Conservation (phyloP, 2,113 vertebrate species). For the Sebastes fasciatus region DNA sequence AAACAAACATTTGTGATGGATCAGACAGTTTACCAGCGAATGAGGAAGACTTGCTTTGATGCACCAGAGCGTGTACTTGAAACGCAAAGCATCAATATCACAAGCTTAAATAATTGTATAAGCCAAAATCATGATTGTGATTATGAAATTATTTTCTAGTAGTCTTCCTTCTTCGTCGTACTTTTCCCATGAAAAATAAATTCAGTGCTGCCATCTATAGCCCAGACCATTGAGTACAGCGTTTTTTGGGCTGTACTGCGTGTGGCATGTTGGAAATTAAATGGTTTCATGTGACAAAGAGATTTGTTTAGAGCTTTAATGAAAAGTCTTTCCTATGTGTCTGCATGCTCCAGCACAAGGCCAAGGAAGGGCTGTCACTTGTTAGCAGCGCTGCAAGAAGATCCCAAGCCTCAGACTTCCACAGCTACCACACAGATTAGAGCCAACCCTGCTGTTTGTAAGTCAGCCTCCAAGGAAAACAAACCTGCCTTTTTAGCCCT, state of each 20-base stretch:
- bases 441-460: constrained; percentile 68
- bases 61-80: neutral
- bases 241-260: neutral
- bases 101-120: rapidly evolving
- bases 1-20: neutral
- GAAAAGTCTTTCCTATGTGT: constrained; percentile 36
- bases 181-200: neutral
- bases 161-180: too few relatives aligned
- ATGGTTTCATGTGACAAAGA: constrained; percentile 30
- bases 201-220: constrained; percentile 14
- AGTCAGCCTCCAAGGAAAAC: constrained; percentile 74
- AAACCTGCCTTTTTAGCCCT: constrained; percentile 70
- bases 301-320: constrained; percentile 54
- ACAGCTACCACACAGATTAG: constrained; percentile 61
- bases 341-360: neutral
- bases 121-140: neutral
- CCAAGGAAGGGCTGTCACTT: constrained; percentile 25
- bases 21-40: neutral
- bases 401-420: constrained; percentile 55
- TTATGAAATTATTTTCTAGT: neutral
- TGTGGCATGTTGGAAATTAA: constrained; percentile 18
- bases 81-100: neutral
- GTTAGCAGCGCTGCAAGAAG: constrained; percentile 42
- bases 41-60: neutral
- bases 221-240: neutral